Conservation (phyloP, 2,797 vertebrate genomes). For the Alosa sapidissima region DNA sequence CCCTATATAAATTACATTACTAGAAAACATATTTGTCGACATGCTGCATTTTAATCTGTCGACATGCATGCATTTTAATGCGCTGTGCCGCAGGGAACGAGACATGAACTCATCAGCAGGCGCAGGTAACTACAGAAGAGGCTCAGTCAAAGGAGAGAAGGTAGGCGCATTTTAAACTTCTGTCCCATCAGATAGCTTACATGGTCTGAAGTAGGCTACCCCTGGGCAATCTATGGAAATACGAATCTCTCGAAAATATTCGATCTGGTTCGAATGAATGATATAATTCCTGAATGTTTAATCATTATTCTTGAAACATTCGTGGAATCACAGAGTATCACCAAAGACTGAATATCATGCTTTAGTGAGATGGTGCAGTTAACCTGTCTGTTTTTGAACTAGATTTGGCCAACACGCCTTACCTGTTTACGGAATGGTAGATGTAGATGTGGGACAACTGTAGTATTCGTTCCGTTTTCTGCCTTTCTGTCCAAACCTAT, state of each 20-base stretch:
- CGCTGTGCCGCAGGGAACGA: conserved; percentile 3
- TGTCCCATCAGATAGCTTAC: not conserved
- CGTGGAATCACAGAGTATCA: too few species aligned
- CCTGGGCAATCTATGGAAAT: not conserved
- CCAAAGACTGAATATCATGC: not conserved
- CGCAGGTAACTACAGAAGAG: conserved; percentile 71
- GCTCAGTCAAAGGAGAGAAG: conserved; percentile 65
- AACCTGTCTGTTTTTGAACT: too few species aligned
- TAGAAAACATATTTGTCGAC: not conserved
- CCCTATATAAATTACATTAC: not conserved
- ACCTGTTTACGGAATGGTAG: not conserved
- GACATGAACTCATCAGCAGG: conserved; percentile 79
- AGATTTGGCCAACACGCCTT: not conserved
- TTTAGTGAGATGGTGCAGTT: too few species aligned
- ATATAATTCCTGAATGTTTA: not conserved
- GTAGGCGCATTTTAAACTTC: conserved; percentile 50
- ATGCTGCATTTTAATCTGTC: too few species aligned
- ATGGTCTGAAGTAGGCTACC: not conserved
- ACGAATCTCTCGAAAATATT: not conserved
- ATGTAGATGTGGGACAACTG: not conserved
- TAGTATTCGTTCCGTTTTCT: not conserved
- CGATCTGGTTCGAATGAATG: not conserved
- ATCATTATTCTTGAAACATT: not conserved
- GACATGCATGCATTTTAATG: too few species aligned
- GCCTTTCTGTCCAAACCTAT: not conserved